A percentile compares a stretch with the other conserved stretches of the same genome.
Conservation (phyloP, 2,113 vertebrate genomes). For the Lycaon pictus region DNA sequence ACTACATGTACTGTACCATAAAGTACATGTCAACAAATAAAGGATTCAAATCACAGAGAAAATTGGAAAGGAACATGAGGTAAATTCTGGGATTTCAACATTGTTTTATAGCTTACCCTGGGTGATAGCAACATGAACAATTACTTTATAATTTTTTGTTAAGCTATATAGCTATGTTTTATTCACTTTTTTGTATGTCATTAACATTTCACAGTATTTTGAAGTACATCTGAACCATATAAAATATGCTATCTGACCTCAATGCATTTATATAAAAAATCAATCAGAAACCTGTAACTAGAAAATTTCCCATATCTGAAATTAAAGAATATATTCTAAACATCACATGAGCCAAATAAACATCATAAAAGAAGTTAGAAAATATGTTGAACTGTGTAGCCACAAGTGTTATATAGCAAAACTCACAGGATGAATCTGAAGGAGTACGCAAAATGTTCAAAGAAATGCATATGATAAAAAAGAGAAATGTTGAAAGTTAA, state of each 20-base stretch:
- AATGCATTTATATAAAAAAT: background rate
- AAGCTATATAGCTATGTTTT: background rate
- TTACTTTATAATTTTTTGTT: background rate
- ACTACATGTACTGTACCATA: background rate
- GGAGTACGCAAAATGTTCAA: background rate
- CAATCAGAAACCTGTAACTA: background rate
- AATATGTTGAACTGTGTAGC: background rate
- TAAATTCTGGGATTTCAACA: background rate
- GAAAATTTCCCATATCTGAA: background rate
- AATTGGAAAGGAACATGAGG: background rate
- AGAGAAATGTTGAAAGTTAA: background rate
- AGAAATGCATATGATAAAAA: background rate
- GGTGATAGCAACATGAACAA: background rate
- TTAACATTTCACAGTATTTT: background rate
- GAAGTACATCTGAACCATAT: background rate
- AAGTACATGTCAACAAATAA: background rate
- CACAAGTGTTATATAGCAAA: background rate
- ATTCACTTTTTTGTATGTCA: background rate
- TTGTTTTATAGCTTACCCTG: background rate
- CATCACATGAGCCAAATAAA: background rate
- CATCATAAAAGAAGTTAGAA: background rate
- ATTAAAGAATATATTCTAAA: background rate
- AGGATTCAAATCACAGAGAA: background rate
- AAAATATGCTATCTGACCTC: background rate
- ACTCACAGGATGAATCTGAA: background rate